phyloP scores from a whole-genome alignment of 53 echinoderm and acorn worm genomes.

The Hippasteria phrygiana region DNA sequence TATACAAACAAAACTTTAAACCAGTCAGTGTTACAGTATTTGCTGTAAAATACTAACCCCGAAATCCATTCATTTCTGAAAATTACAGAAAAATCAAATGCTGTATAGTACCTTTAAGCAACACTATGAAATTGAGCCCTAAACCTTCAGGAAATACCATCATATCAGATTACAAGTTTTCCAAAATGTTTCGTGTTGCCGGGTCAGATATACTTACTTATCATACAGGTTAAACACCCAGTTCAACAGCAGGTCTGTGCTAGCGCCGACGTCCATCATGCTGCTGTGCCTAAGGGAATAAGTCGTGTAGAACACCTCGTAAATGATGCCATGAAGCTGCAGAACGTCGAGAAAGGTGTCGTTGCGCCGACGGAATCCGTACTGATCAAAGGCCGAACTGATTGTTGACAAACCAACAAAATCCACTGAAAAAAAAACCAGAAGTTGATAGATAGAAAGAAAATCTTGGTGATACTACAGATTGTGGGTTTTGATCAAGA shows the following conservation, averaged over 20 bases:
- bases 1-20: no score
- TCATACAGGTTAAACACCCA: slow-evolving; percentile 95
- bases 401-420: slow-evolving; percentile 75
- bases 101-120: no score
- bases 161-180: no score
- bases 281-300: slow-evolving; percentile 60
- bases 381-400: slow-evolving; percentile 74
- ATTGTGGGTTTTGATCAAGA: no score
- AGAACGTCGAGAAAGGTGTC: slow-evolving; percentile 75
- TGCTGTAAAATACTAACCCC: no score
- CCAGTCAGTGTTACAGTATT: no score
- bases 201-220: slow-evolving; percentile 65
- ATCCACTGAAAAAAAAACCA: slow-evolving; percentile 72
- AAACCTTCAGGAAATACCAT: no score
- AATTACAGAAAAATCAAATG: no score
- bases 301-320: slow-evolving; percentile 77
- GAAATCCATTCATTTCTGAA: no score
- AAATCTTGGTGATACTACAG: neutral
- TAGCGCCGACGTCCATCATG: slow-evolving; percentile 56
- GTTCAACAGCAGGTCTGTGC: slow-evolving; percentile 82
- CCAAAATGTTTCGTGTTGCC: no score
- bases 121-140: no score
- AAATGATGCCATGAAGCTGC: slow-evolving; percentile 65
- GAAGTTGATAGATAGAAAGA: neutral
- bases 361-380: slow-evolving; percentile 67